These are phyloP conservation scores for Apostichopus californicus DNA, from an alignment of 35 echinoderm and acorn worm genomes.

Conservation along the genomic window DNA sequence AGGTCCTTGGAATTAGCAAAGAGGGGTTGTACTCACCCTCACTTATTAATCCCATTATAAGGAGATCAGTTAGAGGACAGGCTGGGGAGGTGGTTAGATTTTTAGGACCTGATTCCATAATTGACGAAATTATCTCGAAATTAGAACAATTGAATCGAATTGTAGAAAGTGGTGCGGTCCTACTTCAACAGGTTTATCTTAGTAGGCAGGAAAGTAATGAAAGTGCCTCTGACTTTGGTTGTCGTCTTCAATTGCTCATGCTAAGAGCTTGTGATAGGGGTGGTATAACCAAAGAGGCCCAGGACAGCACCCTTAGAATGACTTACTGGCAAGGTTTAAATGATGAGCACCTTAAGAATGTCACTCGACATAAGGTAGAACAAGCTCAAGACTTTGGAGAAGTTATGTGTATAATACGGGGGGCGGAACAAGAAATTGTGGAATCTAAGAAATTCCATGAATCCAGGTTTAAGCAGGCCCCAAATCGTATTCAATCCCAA, in stretches of 20 bases:
- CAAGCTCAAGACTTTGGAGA: slow-evolving; percentile 22
- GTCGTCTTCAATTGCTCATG: not conserved
- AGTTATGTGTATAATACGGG: slow-evolving; percentile 7
- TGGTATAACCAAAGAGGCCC: not conserved
- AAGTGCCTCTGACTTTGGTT: slow-evolving; percentile 28
- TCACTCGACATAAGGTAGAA: slow-evolving; percentile 13
- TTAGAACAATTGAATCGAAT: not conserved
- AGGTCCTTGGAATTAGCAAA: not conserved
- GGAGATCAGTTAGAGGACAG: slow-evolving; percentile 40
- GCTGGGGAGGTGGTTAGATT: not conserved
- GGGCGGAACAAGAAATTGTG: slow-evolving; percentile 33
- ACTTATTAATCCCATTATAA: not conserved
- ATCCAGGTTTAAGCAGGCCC: not conserved
- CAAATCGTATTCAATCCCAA: not conserved
- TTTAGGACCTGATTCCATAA: not conserved
- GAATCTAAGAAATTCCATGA: not conserved
- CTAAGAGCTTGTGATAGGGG: not conserved
- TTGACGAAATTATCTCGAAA: not conserved
- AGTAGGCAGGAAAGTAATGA: not conserved
- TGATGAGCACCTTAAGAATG: slow-evolving; percentile 14
- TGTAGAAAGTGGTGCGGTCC: slow-evolving; percentile 42
- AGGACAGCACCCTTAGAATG: not conserved
- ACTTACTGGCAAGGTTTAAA: slow-evolving; percentile 26
- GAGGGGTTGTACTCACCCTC: not conserved
- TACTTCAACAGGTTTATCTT: slow-evolving; percentile 6